Base-by-base conservation (phyloP, 2,797 vertebrate genomes). In the Masticophis lateralis region DNA sequence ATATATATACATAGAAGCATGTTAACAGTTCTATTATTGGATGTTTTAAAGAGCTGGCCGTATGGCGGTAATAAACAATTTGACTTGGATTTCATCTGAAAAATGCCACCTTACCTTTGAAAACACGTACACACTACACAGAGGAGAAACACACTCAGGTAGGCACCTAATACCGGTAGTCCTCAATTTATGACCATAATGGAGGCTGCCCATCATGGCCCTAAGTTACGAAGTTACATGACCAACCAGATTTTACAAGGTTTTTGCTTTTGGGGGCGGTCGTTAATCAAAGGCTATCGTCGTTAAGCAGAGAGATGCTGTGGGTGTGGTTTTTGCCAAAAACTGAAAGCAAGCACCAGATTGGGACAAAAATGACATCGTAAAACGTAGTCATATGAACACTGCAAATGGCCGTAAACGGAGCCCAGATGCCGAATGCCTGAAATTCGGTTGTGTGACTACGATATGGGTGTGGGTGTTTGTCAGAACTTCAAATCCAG, bases 211-310 rank as follows among this genome's bases (percentile, higher is more conserved):
- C 7, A 74, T 3, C 32, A 18, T 7, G 14, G 2, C 16, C 66
- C n/a, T 32, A 32, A 74, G 32, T 74, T 18, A 74, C 6, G 16
- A 37, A 74, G 16, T 74, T 16, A 74, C 16, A 74, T 37, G 66
- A 74, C n/a, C 13, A 69, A 16, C n/a, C 16, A 32, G 66, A 18
- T 32, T 69, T 32, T 32, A 32, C 0, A 13, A 69, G n/a, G 63
- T 0, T 7, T 32, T 69, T 32, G 14, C 32, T 66, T n/a, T n/a
- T 53, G 8, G n/a, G 32, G 66, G n/a, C 0, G 0, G 6, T 18
- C n/a, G 0, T 32, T 32, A 69, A 32, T 69, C n/a, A 32, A 69
- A 32, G 66, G 66, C 66, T 8, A 69, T 32, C 0, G 6, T 16
- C 2, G 14, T 32, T 69, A 32, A 63, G 27, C 27, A 11, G 27